Percentiles rank a stretch among this genome's conserved stretches.
Conservation (phyloP, 2,888 invertebrate genomes). For the Lasius fuliginosus region DNA sequence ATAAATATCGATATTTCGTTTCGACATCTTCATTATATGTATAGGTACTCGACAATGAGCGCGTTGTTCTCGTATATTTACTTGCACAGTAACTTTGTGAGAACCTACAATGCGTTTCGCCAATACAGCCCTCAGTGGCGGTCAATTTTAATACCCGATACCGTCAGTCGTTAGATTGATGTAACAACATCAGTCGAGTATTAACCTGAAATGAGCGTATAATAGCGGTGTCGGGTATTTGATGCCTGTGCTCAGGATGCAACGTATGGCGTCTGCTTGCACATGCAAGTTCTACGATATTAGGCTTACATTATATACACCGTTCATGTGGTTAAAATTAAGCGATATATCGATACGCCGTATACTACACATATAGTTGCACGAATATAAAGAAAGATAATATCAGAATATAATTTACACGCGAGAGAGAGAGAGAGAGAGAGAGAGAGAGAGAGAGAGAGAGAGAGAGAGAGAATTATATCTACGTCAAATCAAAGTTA, state of each 20-base stretch:
- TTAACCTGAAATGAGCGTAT: slow-evolving; percentile 81
- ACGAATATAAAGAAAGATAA: slow-evolving; percentile 10
- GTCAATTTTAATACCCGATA: slow-evolving; percentile 71
- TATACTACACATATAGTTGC: neutral
- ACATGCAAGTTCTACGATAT: slow-evolving; percentile 76
- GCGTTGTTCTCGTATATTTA: slow-evolving; percentile 63
- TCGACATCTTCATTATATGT: slow-evolving; percentile 45
- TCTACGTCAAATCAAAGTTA: neutral
- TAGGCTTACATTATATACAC: slow-evolving; percentile 80
- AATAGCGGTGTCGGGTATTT: slow-evolving; percentile 79
- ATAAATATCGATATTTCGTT: neutral
- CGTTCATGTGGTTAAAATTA: slow-evolving; percentile 79
- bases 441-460: too few relatives aligned
- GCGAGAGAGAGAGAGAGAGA: neutral
- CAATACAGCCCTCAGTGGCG: slow-evolving; percentile 61
- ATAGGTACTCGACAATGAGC: neutral
- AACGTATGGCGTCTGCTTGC: slow-evolving; percentile 68
- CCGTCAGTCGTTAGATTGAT: slow-evolving; percentile 73
- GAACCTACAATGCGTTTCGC: slow-evolving; percentile 64
- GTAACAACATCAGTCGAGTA: slow-evolving; percentile 76
- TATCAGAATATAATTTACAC: slow-evolving; percentile 20
- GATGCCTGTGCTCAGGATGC: slow-evolving; percentile 72
- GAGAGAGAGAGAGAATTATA: neutral
- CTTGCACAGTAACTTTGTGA: slow-evolving; percentile 62
- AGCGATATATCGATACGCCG: slow-evolving; percentile 80